Evolutionary conservation across 2,797 vertebrate genomes (phyloP).

Genomic region (Lophotriccus pileatus): DNA sequence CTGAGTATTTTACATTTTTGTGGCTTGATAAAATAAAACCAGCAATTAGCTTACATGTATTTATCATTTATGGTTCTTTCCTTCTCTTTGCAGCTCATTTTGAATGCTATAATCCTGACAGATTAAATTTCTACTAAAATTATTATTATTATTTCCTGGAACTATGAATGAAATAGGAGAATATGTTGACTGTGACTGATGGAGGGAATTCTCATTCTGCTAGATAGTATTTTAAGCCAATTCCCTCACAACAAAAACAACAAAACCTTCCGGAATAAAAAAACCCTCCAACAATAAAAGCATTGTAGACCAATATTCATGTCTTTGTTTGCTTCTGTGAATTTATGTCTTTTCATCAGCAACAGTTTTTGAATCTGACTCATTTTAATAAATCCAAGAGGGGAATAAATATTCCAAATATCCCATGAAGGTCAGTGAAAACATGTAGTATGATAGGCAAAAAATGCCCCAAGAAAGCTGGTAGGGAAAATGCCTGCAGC

Average conservation of each 20-base stretch:
- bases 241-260: not conserved
- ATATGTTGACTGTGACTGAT: not conserved
- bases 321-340: not conserved
- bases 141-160: constrained; percentile 38
- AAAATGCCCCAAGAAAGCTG: not conserved
- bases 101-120: constrained; percentile 41
- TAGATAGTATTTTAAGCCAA: not conserved
- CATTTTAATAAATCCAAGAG: not conserved
- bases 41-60: constrained; percentile 61
- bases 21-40: constrained; percentile 54
- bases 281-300: not conserved
- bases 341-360: not conserved
- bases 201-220: not conserved
- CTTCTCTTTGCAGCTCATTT: constrained; percentile 41
- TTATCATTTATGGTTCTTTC: constrained; percentile 54
- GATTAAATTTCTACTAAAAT: constrained; percentile 37
- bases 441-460: too few relatives aligned
- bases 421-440: not conserved
- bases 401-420: not conserved
- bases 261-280: not conserved
- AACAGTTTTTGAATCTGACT: not conserved
- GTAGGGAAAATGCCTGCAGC: not conserved
- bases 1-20: constrained; percentile 57
- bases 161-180: constrained; percentile 57
- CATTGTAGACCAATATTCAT: not conserved